Evolutionary conservation across 2,113 vertebrate genomes (phyloP), one percentile per base, ranked within the genome.

Genomic region (Marmota flaviventris): DNA sequence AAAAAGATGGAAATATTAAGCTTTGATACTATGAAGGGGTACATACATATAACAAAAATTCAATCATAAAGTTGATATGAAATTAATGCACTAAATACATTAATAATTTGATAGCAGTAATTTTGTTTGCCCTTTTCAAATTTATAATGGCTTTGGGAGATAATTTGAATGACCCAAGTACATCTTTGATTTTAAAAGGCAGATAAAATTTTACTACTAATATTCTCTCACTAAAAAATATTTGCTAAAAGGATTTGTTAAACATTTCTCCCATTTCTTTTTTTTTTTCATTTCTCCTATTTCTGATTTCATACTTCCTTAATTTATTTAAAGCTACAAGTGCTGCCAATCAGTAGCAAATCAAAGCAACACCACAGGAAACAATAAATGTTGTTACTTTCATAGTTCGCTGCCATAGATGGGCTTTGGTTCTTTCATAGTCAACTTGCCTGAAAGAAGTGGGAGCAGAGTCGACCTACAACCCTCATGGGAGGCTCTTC

Each of bases 331-430:
- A 94, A 95, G 76, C 72, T 56, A 56, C 20, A 91, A 97, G 77
- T 61, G 63, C 85, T 94, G 79, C 75, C 39, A 48, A 17, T 81
- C 67, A 73, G 78, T 84, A 97, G 72, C 85, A 93, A 96, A 91
- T 73, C 81, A 95, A 97, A 97, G 84, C 86, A 96, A 83, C 14
- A 27, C 85, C 95, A 94, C 88, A 94, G 95, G 92, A 96, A 97
- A 91, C 39, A 96, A 79, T 96, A 89, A 95, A 77, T 56, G 37
- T 87, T 79, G 75, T 95, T 72, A 84, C 72, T 97, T 94, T 85
- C 82, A 97, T 45, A 37, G 67, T 88, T 92, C 18, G 3, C 58
- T 93, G 48, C 20, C 78, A 42, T 37, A 51, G 58, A 42, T 70
- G 61, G 70, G 63, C 14, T 72, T 51, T 76, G 32, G 56, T 76